Evolutionary conservation across 2,797 vertebrate species (phyloP).

Genomic region (Sardinella longiceps): DNA sequence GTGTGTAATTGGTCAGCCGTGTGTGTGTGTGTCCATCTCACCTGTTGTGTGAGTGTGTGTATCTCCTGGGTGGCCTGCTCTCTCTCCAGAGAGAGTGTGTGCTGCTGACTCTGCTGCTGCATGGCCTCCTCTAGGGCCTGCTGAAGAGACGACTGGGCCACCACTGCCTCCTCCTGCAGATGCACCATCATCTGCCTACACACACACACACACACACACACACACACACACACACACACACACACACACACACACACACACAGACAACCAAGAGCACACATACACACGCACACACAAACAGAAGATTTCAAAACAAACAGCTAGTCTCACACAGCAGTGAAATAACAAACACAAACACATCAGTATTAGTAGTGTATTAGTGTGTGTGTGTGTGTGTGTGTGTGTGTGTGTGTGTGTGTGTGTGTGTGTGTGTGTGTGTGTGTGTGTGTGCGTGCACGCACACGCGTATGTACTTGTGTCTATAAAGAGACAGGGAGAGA

Average conservation of each 20-base stretch:
- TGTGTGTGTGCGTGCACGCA: too few species aligned
- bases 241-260: slow-evolving; percentile 37
- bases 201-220: slow-evolving; percentile 29
- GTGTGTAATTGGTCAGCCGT: slow-evolving; percentile 61
- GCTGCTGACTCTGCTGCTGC: slow-evolving; percentile 30
- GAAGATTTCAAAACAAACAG: slow-evolving; percentile 13
- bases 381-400: too few species aligned
- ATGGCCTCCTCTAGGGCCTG: slow-evolving; percentile 58
- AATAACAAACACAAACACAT: background rate
- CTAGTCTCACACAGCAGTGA: background rate
- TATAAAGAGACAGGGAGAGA: too few species aligned
- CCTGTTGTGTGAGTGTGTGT: slow-evolving; percentile 45
- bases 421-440: too few species aligned
- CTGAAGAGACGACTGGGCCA: slow-evolving; percentile 59
- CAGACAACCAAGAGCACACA: slow-evolving; percentile 8
- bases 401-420: too few species aligned
- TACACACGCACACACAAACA: background rate
- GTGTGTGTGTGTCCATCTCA: background rate
- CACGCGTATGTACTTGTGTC: too few species aligned
- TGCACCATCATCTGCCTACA: slow-evolving; percentile 57
- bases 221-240: slow-evolving; percentile 13
- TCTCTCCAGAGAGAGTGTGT: slow-evolving; percentile 57
- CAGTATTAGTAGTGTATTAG: too few species aligned
- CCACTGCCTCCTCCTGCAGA: slow-evolving; percentile 60
- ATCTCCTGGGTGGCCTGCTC: slow-evolving; percentile 62